These are phyloP conservation scores for Meiosimyza platycephala DNA, from an alignment of 2,888 invertebrate genomes.

Conservation along the genomic window DNA sequence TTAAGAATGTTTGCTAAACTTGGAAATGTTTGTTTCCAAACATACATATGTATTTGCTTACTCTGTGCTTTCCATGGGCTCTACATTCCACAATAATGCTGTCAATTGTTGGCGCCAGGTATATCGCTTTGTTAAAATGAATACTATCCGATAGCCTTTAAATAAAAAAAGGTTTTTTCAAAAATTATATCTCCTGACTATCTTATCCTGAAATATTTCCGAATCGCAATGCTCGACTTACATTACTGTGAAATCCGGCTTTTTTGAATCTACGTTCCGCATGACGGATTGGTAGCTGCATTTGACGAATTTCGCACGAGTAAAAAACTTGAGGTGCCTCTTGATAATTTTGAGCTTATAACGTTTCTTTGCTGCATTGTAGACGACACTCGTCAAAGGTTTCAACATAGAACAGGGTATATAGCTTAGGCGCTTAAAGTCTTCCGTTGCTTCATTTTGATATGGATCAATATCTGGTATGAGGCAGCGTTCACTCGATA, in stretches of 20 bases:
- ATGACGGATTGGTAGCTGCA: slow-evolving; percentile 64
- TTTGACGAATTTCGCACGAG: slow-evolving; percentile 48
- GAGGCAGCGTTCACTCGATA: slow-evolving; percentile 73
- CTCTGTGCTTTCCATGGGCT: slow-evolving; percentile 11
- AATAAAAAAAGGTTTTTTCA: not conserved
- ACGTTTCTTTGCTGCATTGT: slow-evolving; percentile 50
- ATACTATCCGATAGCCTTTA: slow-evolving; percentile 64
- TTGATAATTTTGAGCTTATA: slow-evolving; percentile 58
- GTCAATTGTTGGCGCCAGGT: slow-evolving; percentile 65
- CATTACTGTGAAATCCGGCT: slow-evolving; percentile 56
- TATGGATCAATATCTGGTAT: slow-evolving; percentile 75
- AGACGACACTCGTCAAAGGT: slow-evolving; percentile 60
- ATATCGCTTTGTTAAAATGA: slow-evolving; percentile 65
- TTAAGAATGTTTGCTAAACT: no score
- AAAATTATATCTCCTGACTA: not conserved
- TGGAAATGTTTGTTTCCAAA: no score
- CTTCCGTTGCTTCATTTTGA: slow-evolving; percentile 69
- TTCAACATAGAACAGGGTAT: slow-evolving; percentile 68
- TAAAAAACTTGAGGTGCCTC: slow-evolving; percentile 50
- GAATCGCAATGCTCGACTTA: slow-evolving; percentile 43
- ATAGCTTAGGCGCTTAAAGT: slow-evolving; percentile 70
- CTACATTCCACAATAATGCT: slow-evolving; percentile 70
- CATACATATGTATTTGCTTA: no score
- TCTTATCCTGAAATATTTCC: no score
- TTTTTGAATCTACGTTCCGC: slow-evolving; percentile 52